phyloP scores from a whole-genome alignment of 2,113 vertebrate species.

The Atherinomorus stipes region DNA sequence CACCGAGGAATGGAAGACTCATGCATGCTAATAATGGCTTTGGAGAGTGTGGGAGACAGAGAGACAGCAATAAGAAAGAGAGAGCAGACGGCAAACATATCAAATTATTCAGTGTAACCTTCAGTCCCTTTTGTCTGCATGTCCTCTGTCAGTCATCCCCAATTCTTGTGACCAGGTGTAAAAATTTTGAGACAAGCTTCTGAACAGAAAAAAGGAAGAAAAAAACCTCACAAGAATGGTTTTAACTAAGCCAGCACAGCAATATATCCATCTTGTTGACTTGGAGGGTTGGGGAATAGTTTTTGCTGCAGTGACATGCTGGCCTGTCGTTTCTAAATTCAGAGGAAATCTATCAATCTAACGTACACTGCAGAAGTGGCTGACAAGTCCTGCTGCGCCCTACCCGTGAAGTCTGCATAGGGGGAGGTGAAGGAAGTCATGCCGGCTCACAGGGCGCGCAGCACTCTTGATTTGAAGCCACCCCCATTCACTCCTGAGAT shows the following conservation, averaged over 20 bases:
- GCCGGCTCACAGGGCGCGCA: background rate
- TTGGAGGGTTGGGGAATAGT: slow-evolving; percentile 43
- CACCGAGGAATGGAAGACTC: slow-evolving; percentile 46
- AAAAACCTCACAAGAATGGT: slow-evolving; percentile 28
- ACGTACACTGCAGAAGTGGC: slow-evolving; percentile 47
- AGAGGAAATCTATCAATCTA: slow-evolving; percentile 68
- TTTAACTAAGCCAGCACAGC: slow-evolving; percentile 46
- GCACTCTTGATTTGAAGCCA: slow-evolving; percentile 19
- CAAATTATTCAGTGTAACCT: slow-evolving; percentile 18
- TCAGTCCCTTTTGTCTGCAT: background rate
- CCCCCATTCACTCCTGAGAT: background rate
- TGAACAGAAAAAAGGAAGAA: slow-evolving; percentile 21
- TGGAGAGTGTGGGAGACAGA: slow-evolving; percentile 16
- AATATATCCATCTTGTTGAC: slow-evolving; percentile 69
- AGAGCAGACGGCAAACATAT: background rate
- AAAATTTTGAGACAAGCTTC: slow-evolving; percentile 10
- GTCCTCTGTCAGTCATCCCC: slow-evolving; percentile 19
- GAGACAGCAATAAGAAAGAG: slow-evolving; percentile 23
- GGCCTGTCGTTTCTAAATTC: slow-evolving; percentile 47
- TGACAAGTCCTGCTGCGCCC: slow-evolving; percentile 56
- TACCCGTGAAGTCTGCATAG: slow-evolving; percentile 23
- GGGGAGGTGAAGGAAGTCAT: slow-evolving; percentile 22
- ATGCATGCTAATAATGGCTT: slow-evolving; percentile 64
- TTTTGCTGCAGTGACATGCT: slow-evolving; percentile 57
- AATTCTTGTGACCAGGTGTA: slow-evolving; percentile 16